phyloP scores from a whole-genome alignment of 2,113 vertebrate genomes.

The Phaethornis superciliosus region DNA sequence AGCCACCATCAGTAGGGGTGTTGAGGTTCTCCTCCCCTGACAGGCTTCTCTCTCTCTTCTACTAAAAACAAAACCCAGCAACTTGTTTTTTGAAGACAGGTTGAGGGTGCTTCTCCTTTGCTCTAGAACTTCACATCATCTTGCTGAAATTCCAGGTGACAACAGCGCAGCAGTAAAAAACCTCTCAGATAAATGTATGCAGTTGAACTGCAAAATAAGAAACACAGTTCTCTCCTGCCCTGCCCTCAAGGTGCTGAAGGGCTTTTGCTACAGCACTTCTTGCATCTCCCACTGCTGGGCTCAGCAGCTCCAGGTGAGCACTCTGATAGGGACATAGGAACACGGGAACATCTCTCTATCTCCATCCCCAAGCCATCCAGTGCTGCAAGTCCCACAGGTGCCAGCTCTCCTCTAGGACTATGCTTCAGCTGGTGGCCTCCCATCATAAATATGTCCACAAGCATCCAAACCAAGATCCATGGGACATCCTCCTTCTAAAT shows the following conservation, averaged over 20 bases:
- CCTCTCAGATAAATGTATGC: background rate
- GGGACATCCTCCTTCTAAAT: too few relatives aligned
- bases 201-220: background rate
- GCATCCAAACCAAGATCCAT: too few relatives aligned
- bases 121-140: background rate
- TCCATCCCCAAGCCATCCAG: background rate
- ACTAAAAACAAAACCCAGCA: too few relatives aligned
- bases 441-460: background rate
- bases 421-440: background rate
- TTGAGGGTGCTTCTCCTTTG: background rate
- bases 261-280: background rate
- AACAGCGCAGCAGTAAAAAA: background rate
- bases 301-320: background rate
- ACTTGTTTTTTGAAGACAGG: too few relatives aligned
- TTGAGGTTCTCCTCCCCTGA: too few relatives aligned
- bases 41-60: too few relatives aligned
- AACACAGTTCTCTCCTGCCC: rapidly evolving
- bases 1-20: too few relatives aligned
- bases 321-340: background rate
- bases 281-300: background rate
- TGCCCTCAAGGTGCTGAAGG: background rate
- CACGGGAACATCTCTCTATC: background rate
- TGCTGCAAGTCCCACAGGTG: background rate
- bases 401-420: background rate
- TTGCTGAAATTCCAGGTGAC: background rate